These are phyloP conservation scores for Pelagia noctiluca DNA, from an alignment of 30 jellyfish, hydroid and myxozoan genomes.

Conservation along the genomic window DNA sequence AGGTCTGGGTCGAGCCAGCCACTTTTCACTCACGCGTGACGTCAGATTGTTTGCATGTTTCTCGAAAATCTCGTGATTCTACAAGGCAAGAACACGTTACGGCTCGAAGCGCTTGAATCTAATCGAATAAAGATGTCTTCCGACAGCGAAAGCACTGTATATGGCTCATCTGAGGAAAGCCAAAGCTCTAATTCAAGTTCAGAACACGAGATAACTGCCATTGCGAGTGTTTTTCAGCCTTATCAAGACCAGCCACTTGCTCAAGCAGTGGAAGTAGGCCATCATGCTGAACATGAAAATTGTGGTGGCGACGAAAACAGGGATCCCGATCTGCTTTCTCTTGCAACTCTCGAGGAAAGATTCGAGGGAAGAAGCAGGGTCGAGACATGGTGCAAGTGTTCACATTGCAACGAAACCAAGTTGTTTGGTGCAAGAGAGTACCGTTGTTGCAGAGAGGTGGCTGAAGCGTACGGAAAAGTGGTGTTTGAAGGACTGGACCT, in stretches of 20 bases:
- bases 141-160: not conserved
- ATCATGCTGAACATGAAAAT: conserved; percentile 1
- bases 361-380: not conserved
- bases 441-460: not conserved
- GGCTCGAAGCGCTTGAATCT: not conserved
- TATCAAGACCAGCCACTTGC: not conserved
- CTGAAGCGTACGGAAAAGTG: conserved; percentile 10
- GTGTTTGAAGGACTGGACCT: not conserved
- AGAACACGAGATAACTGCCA: not conserved
- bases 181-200: not conserved
- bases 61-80: not conserved
- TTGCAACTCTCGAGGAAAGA: conserved; percentile 4
- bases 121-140: not conserved
- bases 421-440: conserved; percentile 6
- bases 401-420: conserved; percentile 4
- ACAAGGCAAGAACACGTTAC: not conserved
- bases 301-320: not conserved
- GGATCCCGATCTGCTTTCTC: conserved; percentile 4
- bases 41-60: no score
- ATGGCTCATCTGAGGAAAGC: not conserved
- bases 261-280: no score
- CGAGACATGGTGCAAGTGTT: not conserved
- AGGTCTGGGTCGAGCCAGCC: not conserved
- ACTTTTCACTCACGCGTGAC: not conserved
- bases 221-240: conserved; percentile 6